Base-by-base conservation (phyloP, 1,140 invertebrate species). In the Coenobita brevimanus region DNA sequence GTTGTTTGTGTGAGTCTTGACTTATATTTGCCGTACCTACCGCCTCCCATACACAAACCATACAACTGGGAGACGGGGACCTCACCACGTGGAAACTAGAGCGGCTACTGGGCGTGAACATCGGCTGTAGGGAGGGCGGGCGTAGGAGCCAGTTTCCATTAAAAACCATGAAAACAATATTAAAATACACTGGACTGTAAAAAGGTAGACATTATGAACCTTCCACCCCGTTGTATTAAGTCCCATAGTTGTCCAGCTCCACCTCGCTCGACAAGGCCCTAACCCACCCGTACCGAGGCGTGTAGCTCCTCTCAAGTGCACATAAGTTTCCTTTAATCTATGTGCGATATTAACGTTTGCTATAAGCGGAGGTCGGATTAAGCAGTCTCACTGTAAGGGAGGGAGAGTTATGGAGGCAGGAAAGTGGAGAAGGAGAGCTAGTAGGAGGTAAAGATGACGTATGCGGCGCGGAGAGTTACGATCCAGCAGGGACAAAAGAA, bases 381-480 rank as follows among this genome's bases (percentile, higher is more conserved):
- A 87, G 78, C 76, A 81, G 75, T 87, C 46, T 71, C 85, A 81
- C 76, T 80, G 85, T 81, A 80, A 87, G 76, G 75, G 76, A 87
- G 64, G 85, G 76, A 87, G 76, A 87, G 46, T 79, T 87, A 87
- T 54, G 62, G 60, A 80, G 76, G 85, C 76, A 81, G 85, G 85
- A 80, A 73, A 87, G 85, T 87, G 64, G 85, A 80, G 85, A 60
- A 80, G 76, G 62, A 87, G 67, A 80, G 76, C 79, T 80, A 87
- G 85, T n/a, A 87, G 85, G 85, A 87, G 85, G 85, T 87, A 87
- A 87, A 87, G 76, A 81, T 87, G 85, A 87, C 76, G 85, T 57
- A 87, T 80, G 85, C 15, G 60, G 85, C 46, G n/a, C 30, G 46
- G 27, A 60, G 78, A 87, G 41, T 73, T 81, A 81, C 43, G 67